Base-by-base conservation (phyloP, 2,888 invertebrate genomes). In the Cepaea hortensis region DNA sequence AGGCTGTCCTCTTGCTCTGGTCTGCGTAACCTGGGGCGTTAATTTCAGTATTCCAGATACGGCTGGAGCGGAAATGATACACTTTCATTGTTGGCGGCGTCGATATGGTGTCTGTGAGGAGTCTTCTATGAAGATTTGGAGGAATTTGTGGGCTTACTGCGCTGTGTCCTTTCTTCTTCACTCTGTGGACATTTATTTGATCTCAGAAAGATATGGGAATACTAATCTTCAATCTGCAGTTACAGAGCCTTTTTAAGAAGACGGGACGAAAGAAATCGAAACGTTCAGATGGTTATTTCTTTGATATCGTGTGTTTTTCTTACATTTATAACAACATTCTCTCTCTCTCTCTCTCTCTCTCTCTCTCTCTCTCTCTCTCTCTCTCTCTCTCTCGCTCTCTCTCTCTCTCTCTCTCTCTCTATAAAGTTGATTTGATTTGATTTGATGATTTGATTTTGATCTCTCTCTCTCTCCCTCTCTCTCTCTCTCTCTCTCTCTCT, bases 31-130 rank as follows among this genome's bases (percentile, higher is more conserved):
- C 86, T 23, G 23, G 70, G 86, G 86, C 86, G 81, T 83, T 86
- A 86, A 86, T 86, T 86, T 86, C 82, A 76, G 81, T 46, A 68
- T 62, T 80, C 13, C 79, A 68, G 80, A 65, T 79, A 62, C 70
- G 85, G 72, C 13, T 79, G 85, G 70, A 85, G 85, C 72, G 80
- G 79, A 80, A 72, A 61, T 72, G 85, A 68, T 80, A 80, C 72
- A 84, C 62, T 72, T 77, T 84, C 84, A n/a, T 23, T 50, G 84
- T 76, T 77, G 77, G 50, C 15, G 68, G 70, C 82, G 72, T 82
- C 82, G 82, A 82, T 82, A 73, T 73, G 82, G 82, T 23, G 15
- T 73, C 82, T 35, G 82, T 72, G 68, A 61, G n/a, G 55, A 3
- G 68, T 23, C n/a, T 48, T n/a, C 13, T n/a, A 20, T n/a, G 48